Percentiles rank a stretch among this genome's conserved stretches.
These are phyloP conservation scores for Xiphorhynchus erythropygius DNA, from an alignment of 2,797 vertebrate species.

Conservation along the genomic window DNA sequence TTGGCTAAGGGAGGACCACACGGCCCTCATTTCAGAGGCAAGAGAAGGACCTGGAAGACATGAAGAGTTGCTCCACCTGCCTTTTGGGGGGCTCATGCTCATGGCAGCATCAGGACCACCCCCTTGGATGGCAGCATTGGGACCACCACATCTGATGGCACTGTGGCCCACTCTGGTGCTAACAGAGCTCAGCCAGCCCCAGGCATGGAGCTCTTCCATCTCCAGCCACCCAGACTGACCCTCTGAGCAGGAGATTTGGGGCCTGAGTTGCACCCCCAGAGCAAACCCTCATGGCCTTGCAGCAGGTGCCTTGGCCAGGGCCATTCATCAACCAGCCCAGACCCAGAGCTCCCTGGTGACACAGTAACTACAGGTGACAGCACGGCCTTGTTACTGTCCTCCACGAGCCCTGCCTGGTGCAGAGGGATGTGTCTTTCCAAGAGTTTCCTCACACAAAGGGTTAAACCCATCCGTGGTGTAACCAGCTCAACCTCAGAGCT, in stretches of 20 bases:
- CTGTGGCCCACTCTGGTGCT: rapidly evolving
- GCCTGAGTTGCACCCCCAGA: not conserved
- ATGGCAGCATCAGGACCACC: not conserved
- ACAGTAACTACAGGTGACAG: not conserved
- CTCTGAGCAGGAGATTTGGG: not conserved
- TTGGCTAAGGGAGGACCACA: not conserved
- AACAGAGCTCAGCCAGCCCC: not conserved
- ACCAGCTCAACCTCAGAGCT: not conserved
- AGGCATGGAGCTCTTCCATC: rapidly evolving
- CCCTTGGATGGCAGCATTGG: not conserved
- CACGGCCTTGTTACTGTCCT: rapidly evolving
- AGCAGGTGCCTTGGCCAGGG: not conserved
- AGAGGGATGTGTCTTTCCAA: not conserved
- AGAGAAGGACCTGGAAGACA: not conserved
- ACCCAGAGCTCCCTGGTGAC: not conserved
- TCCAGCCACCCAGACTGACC: not conserved
- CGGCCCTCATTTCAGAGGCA: rapidly evolving
- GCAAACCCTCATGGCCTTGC: not conserved
- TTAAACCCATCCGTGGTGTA: not conserved
- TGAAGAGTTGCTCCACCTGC: not conserved
- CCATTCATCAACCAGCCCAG: not conserved
- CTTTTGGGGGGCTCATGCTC: not conserved
- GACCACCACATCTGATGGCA: rapidly evolving
- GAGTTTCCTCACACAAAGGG: not conserved
- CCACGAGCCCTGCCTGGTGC: not conserved